A percentile compares a stretch with the other conserved stretches of the same genome.
These are phyloP conservation scores for Tachycineta bicolor DNA, from an alignment of 2,113 vertebrate species.

Conservation along the genomic window DNA sequence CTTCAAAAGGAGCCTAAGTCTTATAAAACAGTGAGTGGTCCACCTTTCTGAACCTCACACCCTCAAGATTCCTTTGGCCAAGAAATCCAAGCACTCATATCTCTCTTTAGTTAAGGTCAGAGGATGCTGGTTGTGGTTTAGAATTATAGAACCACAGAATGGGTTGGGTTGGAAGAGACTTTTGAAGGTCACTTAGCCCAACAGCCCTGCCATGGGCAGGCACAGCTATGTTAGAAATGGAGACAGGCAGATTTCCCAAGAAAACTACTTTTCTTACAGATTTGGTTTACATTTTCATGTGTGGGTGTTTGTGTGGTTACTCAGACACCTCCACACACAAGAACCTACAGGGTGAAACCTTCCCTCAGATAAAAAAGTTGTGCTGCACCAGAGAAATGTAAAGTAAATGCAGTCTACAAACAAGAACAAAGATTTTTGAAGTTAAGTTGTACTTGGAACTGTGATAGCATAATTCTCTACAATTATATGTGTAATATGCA, in stretches of 20 bases:
- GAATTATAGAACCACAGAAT: background rate
- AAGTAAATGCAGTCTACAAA: background rate
- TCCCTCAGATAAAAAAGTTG: background rate
- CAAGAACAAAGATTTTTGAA: background rate
- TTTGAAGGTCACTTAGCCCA: background rate
- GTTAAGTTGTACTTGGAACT: background rate
- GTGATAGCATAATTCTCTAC: background rate
- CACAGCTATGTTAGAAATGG: background rate
- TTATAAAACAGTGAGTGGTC: background rate
- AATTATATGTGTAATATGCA: background rate
- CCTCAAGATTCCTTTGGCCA: background rate
- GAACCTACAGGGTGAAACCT: background rate
- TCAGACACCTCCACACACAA: fast-evolving
- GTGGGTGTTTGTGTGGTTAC: background rate
- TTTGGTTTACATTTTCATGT: fast-evolving
- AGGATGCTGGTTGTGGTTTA: background rate
- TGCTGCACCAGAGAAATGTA: background rate
- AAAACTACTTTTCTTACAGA: background rate
- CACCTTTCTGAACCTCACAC: background rate
- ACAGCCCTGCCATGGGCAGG: fast-evolving
- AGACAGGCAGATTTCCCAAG: background rate
- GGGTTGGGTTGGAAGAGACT: background rate
- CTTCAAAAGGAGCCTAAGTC: background rate
- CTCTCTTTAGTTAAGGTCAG: background rate
- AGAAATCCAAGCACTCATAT: background rate